Evolutionary conservation across 2,797 vertebrate genomes (phyloP), one percentile per base, ranked within the genome.

Genomic region (Chlorospingus flavigularis): DNA sequence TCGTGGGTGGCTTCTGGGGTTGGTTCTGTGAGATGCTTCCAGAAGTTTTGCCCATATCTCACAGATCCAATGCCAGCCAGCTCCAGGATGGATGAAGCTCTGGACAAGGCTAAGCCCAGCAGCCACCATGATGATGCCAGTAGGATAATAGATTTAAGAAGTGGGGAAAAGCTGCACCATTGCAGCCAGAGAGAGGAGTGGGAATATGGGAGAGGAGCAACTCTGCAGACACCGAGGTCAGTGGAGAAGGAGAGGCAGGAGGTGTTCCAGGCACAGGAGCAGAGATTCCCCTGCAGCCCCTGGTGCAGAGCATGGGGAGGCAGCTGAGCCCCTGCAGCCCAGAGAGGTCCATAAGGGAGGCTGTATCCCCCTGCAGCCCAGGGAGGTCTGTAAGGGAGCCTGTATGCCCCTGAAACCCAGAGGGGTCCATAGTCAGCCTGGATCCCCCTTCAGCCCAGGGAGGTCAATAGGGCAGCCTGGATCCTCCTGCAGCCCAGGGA

Each of bases 241-340:
- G 28, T 5, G 17, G 24, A 31, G 33, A 51, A 84, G 42, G 17
- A 79, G 54, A 10, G 11, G n/a, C 11, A 43, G 54, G 35, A 73
- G 21, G 16, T 31, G 45, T 8, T 23, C 8, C 2, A 2, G 14
- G 65, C 0, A 0, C 21, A 9, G 28, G 58, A 71, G 72, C 25
- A 8, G 51, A 18, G 55, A 17, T 58, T 51, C 14, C 37, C 24
- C 20, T 42, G 62, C 31, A 48, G 48, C 9, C 13, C 13, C 2
- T n/a, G 35, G 50, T 31, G 43, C 66, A 50, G 58, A 1, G 15
- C 51, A 8, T 24, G 43, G 26, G 25, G 42, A 63, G 42, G 21
- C 31, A 12, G 48, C 73, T 31, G 83, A 23, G 20, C 23, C 21
- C 24, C n/a, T 25, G 61, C 39, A 60, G 45, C 68, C 24, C 60